Evolutionary conservation across 1,140 invertebrate species (phyloP).

Genomic region (Drosophila sproati): DNA sequence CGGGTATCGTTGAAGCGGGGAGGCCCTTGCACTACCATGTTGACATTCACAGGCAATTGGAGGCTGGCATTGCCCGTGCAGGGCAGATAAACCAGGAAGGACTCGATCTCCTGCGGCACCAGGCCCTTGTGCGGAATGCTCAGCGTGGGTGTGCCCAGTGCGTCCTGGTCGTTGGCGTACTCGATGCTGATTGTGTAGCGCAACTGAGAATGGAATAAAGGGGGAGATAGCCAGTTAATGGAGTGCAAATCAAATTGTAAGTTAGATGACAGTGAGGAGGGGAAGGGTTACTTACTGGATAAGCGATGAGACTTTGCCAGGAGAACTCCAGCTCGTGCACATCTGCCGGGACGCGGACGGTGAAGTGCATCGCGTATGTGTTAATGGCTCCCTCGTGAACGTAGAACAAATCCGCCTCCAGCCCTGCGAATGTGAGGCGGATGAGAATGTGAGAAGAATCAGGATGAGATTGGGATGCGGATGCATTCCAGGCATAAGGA

Average conservation of each 20-base stretch:
- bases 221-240: constrained; percentile 42
- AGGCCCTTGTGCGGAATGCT: constrained; percentile 88
- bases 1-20: constrained; percentile 88
- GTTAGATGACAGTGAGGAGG: background rate
- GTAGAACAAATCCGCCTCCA: constrained; percentile 92
- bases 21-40: constrained; percentile 90
- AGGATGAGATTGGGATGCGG: constrained; percentile 4
- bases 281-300: constrained; percentile 88
- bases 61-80: constrained; percentile 87
- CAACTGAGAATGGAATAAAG: constrained; percentile 86
- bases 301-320: constrained; percentile 91
- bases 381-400: constrained; percentile 95
- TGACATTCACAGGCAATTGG: constrained; percentile 92
- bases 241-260: constrained; percentile 64
- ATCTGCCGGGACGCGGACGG: constrained; percentile 91
- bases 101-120: constrained; percentile 90
- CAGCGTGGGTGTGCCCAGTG: constrained; percentile 85
- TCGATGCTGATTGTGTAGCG: constrained; percentile 91
- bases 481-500: constrained; percentile 62
- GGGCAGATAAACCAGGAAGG: constrained; percentile 85
- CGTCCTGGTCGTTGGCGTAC: constrained; percentile 88
- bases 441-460: constrained; percentile 9
- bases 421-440: constrained; percentile 86
- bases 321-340: constrained; percentile 94
- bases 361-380: constrained; percentile 94